Conservation (phyloP, 2,113 vertebrate genomes). For the Thryonomys swinderianus region DNA sequence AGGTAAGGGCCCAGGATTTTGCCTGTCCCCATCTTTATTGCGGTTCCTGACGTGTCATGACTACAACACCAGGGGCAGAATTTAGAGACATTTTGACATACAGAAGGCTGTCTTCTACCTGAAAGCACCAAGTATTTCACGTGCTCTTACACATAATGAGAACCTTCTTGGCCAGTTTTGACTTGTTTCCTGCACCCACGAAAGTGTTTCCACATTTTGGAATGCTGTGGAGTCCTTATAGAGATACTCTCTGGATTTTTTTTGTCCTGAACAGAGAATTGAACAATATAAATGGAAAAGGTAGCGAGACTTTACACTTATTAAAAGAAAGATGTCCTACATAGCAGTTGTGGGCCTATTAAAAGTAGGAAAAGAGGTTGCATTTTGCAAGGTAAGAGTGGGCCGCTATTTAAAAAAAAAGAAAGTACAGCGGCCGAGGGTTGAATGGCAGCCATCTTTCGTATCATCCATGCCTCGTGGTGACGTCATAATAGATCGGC, state of each 20-base stretch:
- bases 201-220: not conserved
- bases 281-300: not conserved
- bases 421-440: not conserved
- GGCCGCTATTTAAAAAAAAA: not conserved
- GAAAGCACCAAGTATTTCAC: not conserved
- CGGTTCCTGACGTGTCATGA: not conserved
- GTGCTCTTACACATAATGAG: rapidly evolving
- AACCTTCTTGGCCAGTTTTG: not conserved
- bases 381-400: not conserved
- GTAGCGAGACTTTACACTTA: not conserved
- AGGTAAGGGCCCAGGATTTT: not conserved
- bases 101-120: not conserved
- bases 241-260: not conserved
- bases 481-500: not conserved
- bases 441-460: not conserved
- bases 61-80: not conserved
- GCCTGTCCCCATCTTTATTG: no score
- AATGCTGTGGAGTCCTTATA: not conserved
- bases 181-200: not conserved
- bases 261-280: not conserved
- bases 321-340: not conserved
- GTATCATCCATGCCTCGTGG: not conserved
- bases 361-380: not conserved
- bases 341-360: not conserved
- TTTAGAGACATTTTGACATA: not conserved